Percentiles rank a stretch among this genome's conserved stretches.
Evolutionary conservation across 2,888 invertebrate genomes (phyloP).

Genomic region (Diploptera punctata): DNA sequence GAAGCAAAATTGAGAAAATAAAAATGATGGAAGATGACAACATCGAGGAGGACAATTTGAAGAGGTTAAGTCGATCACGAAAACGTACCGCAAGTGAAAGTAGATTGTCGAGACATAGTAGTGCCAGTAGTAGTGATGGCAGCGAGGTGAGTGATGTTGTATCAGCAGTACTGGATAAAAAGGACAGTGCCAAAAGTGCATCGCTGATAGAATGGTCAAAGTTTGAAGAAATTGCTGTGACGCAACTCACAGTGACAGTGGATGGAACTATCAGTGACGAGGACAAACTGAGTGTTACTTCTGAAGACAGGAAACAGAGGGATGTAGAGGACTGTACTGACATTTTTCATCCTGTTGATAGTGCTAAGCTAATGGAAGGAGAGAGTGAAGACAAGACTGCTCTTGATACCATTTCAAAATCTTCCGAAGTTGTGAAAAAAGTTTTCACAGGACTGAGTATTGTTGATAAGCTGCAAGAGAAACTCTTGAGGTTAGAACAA

Average conservation of each 20-base stretch:
- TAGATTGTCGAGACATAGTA: neutral
- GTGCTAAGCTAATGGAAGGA: constrained; percentile 37
- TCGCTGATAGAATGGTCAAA: constrained; percentile 20
- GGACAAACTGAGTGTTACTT: constrained; percentile 13
- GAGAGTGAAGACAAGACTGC: constrained; percentile 23
- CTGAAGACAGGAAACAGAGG: constrained; percentile 24
- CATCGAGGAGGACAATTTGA: neutral
- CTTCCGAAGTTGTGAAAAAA: constrained; percentile 51
- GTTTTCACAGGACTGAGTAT: constrained; percentile 41
- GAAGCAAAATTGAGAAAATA: neutral
- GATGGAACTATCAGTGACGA: constrained; percentile 32
- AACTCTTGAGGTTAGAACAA: constrained; percentile 26
- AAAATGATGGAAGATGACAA: neutral
- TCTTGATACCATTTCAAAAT: too few relatives aligned
- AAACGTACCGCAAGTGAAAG: constrained; percentile 7
- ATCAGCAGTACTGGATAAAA: neutral
- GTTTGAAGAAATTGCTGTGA: constrained; percentile 26
- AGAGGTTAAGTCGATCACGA: constrained; percentile 31
- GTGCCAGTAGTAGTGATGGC: neutral
- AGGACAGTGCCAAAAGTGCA: constrained; percentile 8
- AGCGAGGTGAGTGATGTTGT: constrained; percentile 11
- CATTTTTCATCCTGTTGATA: constrained; percentile 15
- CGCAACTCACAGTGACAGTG: constrained; percentile 31
- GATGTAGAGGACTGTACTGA: neutral
- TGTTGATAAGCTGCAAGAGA: constrained; percentile 38